Base-by-base conservation (phyloP, 2,797 vertebrate genomes). In the Serranus cabrilla region DNA sequence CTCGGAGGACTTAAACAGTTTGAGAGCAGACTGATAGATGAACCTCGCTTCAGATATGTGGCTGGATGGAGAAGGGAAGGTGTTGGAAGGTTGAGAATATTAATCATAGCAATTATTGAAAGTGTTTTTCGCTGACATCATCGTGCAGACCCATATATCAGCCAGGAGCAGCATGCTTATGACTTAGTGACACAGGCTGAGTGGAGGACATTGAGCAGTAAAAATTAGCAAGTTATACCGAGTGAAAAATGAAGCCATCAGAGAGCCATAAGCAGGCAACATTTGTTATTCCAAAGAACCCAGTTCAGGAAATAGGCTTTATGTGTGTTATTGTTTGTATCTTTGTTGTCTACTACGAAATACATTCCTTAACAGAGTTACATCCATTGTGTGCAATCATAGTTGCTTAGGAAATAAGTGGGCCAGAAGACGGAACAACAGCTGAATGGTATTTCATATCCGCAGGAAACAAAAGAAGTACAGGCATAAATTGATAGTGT, bases 51-150 rank as follows among this genome's bases (percentile, higher is more conserved):
- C 90, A 95, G 95, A 96, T 96, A 47, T 86, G 87, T 79, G 82
- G 92, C 91, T 86, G 89, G 88, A 80, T 91, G 93, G 95, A 96
- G 92, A 95, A 94, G 95, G 91, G 88, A 95, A 96, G 95, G 95
- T 97, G 96, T 95, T 94, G 90, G 96, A 95, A 96, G 96, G 96
- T 94, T 96, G 95, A 94, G 93, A 95, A 95, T 96, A 97, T 98
- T 97, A 96, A 97, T 98, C 97, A 97, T 95, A 94, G 96, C 96
- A 97, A 97, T 99, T 98, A 98, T 96, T 97, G 96, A 96, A 96
- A 97, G 95, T 96, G 95, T 96, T 96, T 96, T 94, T 92, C 93
- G 87, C 94, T 97, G 97, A 97, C 96, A 97, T 96, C 96, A 96
- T 93, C 94, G 88, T 94, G 92, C 94, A 84, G 90, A 92, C 89